Evolutionary conservation across 2,113 vertebrate species (phyloP), one percentile per base, ranked within the genome.

Genomic region (Scytalopus superciliaris): DNA sequence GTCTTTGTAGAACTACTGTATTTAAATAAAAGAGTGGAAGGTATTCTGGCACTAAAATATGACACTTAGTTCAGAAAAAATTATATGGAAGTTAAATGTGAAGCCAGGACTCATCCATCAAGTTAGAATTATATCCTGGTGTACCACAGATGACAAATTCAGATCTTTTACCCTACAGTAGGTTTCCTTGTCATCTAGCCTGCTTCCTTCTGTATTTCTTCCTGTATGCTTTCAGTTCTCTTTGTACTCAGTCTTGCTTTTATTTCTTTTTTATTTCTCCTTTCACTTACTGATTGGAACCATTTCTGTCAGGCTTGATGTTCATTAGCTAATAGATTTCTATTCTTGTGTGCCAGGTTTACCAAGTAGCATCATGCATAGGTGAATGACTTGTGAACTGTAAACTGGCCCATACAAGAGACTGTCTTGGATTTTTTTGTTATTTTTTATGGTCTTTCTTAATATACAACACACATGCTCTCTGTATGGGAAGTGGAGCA

Each of bases 281-380:
- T 42, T n/a, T 90, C 30, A 60, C 39, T 47, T 88, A 40, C 60
- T 87, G 27, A 67, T 55, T 83, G 40, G 45, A 50, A 17, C 47
- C 42, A 37, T 69, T 94, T 85, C 60, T 67, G 55, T 42, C 44
- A 64, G 39, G 45, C 15, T 22, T 33, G n/a, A 77, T 59, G 35
- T 40, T 73, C 39, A 59, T 96, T 88, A 85, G 80, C 87, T 92
- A 49, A 45, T 45, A 86, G 57, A 62, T 83, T 90, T 76, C 86
- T 91, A 23, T 74, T 90, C 39, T 56, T 68, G 33, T 52, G 9
- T 74, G 60, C 90, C 60, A 25, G 50, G 19, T 63, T 87, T 57
- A 5, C 24, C 66, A 31, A 75, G 16, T 27, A 79, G 45, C 33
- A 12, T 60, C 14, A 57, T 2, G 6, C 28, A 35, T 17, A 50